These are phyloP conservation scores for Melierax canorus DNA, from an alignment of 2,113 vertebrate genomes.

Conservation along the genomic window DNA sequence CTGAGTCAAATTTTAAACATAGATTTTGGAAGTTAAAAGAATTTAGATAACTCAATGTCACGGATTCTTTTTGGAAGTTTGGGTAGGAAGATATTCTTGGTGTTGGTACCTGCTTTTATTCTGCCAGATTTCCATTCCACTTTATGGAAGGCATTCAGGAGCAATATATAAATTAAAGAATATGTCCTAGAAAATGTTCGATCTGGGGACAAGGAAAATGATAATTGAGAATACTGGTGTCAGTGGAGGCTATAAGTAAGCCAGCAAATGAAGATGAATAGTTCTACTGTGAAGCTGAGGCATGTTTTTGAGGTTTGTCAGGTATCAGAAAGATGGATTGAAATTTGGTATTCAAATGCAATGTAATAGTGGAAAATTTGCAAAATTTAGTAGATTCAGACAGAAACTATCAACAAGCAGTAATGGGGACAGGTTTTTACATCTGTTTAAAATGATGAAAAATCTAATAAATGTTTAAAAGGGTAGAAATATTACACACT, in stretches of 20 bases:
- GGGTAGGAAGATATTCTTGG: background rate
- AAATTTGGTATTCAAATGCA: background rate
- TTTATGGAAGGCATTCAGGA: background rate
- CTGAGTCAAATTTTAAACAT: background rate
- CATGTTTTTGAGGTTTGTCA: background rate
- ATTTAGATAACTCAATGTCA: background rate
- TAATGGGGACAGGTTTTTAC: background rate
- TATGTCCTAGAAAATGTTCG: background rate
- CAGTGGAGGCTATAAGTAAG: background rate
- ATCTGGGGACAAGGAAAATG: background rate
- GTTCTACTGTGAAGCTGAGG: background rate
- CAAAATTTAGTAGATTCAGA: background rate
- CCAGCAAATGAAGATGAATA: background rate
- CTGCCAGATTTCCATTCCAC: background rate
- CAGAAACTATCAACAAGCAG: background rate
- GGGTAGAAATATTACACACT: background rate
- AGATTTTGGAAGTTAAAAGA: background rate
- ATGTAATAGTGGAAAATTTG: background rate
- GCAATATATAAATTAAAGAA: background rate
- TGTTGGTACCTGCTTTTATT: background rate
- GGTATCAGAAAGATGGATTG: background rate
- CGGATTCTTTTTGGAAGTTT: background rate
- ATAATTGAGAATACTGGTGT: background rate
- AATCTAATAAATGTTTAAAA: background rate
- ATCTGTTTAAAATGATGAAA: background rate